Conservation (phyloP, 2,888 invertebrate genomes). For the Tetheella fluctuosa region DNA sequence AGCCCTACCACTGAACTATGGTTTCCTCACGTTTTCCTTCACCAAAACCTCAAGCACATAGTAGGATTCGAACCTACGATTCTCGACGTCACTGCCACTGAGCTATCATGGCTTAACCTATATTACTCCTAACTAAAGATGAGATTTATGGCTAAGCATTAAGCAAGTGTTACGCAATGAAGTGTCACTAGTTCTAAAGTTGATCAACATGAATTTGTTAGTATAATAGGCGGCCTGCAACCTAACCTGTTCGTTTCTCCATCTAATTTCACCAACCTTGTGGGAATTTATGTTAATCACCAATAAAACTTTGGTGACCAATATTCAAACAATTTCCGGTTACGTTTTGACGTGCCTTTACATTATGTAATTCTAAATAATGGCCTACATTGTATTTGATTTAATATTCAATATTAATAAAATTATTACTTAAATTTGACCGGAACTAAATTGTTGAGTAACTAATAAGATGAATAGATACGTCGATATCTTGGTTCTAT, state of each 20-base stretch:
- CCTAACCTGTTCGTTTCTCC: conserved; percentile 39
- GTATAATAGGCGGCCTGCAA: conserved; percentile 44
- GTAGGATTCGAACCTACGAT: too few species aligned
- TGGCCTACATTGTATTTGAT: conserved; percentile 4
- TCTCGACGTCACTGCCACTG: too few species aligned
- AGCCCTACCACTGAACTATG: too few species aligned
- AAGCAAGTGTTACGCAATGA: conserved; percentile 38
- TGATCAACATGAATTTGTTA: conserved; percentile 50
- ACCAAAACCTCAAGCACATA: too few species aligned
- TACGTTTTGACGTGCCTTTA: conserved; percentile 27
- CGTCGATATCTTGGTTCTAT: not conserved
- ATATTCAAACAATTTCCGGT: conserved; percentile 34
- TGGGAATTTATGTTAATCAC: conserved; percentile 56
- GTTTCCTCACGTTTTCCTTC: too few species aligned
- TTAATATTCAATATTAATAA: conserved; percentile 1
- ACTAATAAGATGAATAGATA: not conserved
- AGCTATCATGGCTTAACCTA: conserved; percentile 1
- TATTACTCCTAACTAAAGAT: conserved; percentile 6
- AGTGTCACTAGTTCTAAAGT: conserved; percentile 41
- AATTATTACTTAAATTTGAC: not conserved
- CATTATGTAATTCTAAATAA: conserved; percentile 23
- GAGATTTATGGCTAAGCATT: conserved; percentile 21
- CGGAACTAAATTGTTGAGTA: not conserved
- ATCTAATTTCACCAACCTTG: conserved; percentile 54
- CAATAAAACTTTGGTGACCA: conserved; percentile 18